Conservation (phyloP, 2,797 vertebrate genomes). For the Rhincodon typus region DNA sequence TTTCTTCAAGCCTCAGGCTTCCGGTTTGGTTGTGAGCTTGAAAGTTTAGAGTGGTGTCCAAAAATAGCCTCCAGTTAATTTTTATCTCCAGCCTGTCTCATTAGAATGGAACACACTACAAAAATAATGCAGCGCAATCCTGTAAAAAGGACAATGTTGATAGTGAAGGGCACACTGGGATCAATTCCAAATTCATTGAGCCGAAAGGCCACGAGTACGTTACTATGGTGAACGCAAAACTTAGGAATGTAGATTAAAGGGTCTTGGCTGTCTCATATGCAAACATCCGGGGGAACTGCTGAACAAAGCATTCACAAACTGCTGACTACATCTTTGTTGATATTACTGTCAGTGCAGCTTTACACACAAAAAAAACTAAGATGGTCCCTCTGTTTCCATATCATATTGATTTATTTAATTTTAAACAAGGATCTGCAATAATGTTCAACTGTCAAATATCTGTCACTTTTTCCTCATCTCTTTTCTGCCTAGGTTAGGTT, state of each 20-base stretch:
- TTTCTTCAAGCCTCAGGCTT: background rate
- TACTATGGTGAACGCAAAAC: background rate
- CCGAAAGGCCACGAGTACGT: background rate
- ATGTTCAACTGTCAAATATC: background rate
- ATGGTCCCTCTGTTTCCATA: too few species aligned
- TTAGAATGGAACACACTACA: background rate
- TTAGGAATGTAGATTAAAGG: background rate
- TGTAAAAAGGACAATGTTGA: background rate
- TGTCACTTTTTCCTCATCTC: background rate
- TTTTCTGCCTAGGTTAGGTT: background rate
- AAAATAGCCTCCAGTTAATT: background rate
- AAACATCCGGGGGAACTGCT: background rate
- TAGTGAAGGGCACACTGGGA: background rate
- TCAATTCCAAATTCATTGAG: background rate
- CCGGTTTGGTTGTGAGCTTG: background rate
- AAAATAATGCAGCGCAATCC: background rate
- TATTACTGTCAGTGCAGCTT: background rate
- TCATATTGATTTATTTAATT: constrained; percentile 15
- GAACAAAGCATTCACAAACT: background rate
- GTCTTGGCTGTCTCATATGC: background rate
- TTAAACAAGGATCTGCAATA: background rate
- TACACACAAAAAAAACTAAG: background rate
- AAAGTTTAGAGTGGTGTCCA: background rate
- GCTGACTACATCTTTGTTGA: constrained; percentile 17
- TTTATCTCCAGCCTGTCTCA: background rate